A percentile compares a stretch with the other conserved stretches of the same genome.
These are phyloP conservation scores for Oscheius sp. DNA, from an alignment of 2,888 invertebrate genomes.

Conservation along the genomic window DNA sequence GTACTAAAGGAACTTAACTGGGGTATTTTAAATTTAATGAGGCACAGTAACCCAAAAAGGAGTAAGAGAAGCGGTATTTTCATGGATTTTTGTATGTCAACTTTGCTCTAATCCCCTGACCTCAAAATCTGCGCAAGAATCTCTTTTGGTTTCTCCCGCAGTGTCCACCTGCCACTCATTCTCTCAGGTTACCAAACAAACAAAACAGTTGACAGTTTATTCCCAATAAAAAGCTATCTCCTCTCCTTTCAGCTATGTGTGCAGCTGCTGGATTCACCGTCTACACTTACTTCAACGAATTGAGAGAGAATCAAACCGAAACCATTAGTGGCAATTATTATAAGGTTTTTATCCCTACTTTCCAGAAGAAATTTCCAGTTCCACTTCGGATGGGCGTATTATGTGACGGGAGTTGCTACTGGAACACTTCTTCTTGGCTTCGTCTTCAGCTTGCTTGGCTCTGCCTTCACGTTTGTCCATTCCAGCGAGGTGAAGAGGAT, in stretches of 20 bases:
- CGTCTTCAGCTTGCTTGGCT: conserved; percentile 39
- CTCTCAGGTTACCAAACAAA: conserved; percentile 9
- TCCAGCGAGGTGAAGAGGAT: conserved; percentile 6
- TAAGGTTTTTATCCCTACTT: not conserved
- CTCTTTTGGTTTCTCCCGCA: too few species aligned
- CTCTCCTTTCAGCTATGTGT: conserved; percentile 51
- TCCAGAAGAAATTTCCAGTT: conserved; percentile 48
- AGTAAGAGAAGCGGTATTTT: too few species aligned
- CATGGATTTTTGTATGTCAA: too few species aligned
- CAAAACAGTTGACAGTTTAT: not conserved
- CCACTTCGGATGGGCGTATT: conserved; percentile 59
- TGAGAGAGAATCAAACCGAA: conserved; percentile 55
- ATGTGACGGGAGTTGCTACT: conserved; percentile 40
- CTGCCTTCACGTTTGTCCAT: conserved; percentile 42
- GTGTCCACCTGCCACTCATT: not conserved
- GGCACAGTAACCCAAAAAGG: not conserved
- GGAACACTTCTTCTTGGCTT: conserved; percentile 43
- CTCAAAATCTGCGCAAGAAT: too few species aligned
- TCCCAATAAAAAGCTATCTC: not conserved
- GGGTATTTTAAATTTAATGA: not conserved
- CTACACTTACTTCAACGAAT: conserved; percentile 55
- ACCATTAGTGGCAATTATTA: conserved; percentile 41
- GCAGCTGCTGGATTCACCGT: conserved; percentile 44
- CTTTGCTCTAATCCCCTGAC: too few species aligned
- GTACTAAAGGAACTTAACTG: too few species aligned